Evolutionary conservation across 2,113 vertebrate genomes (phyloP).

Genomic region (Odobenus rosmarus): DNA sequence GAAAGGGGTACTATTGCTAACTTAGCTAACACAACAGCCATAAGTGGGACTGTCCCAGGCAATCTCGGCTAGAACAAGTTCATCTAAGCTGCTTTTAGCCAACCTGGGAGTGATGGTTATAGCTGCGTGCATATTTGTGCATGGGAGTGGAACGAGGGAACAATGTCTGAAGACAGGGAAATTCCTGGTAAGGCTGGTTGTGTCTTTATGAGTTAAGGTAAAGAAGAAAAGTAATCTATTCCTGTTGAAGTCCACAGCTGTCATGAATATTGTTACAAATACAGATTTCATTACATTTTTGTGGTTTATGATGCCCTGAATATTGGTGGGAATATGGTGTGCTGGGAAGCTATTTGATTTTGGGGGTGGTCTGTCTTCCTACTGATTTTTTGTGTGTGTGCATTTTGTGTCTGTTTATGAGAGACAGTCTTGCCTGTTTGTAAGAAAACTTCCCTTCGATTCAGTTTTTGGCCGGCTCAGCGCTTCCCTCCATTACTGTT

Average conservation of each 20-base stretch:
- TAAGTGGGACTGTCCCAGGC: background rate
- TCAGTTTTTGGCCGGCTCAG: slow-evolving; percentile 39
- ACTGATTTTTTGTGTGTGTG: slow-evolving; percentile 44
- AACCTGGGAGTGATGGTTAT: background rate
- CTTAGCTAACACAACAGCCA: background rate
- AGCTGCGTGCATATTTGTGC: background rate
- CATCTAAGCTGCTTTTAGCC: background rate
- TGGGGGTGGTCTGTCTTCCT: background rate
- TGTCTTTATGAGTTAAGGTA: background rate
- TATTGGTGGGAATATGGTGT: slow-evolving; percentile 7
- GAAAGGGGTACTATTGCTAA: background rate
- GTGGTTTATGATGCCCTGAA: background rate
- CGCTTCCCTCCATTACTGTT: slow-evolving; percentile 8
- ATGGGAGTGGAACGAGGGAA: background rate
- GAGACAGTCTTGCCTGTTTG: slow-evolving; percentile 60
- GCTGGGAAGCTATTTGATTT: slow-evolving; percentile 47
- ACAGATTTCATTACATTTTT: slow-evolving; percentile 13
- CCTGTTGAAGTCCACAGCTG: slow-evolving; percentile 11
- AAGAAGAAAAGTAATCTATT: slow-evolving; percentile 38
- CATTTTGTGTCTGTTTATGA: background rate
- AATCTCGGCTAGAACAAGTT: background rate
- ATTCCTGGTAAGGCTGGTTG: background rate
- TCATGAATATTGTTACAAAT: slow-evolving; percentile 8
- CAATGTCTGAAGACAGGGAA: background rate
- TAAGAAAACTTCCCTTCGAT: slow-evolving; percentile 44